Evolutionary conservation across 2,797 vertebrate species (phyloP).

Genomic region (Borostomias antarcticus): DNA sequence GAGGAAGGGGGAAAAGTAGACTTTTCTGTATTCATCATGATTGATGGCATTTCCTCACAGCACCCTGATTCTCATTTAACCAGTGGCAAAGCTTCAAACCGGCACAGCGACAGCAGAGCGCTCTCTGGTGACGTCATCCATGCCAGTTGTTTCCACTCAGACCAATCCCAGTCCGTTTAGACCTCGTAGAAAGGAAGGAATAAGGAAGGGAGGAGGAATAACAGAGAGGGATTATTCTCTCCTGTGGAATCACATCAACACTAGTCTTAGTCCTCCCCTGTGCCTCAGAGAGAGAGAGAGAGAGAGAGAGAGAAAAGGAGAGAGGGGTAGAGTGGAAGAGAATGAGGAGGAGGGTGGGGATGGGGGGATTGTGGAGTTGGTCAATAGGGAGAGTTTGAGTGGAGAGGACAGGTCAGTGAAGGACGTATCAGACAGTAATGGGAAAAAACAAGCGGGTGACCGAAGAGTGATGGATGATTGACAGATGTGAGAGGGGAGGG

Average conservation of each 20-base stretch:
- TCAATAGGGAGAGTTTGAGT: not conserved
- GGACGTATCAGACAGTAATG: not conserved
- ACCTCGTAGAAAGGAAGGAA: not conserved
- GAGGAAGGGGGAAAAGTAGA: not conserved
- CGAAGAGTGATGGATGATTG: constrained; percentile 1
- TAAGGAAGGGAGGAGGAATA: not conserved
- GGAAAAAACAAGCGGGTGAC: not conserved
- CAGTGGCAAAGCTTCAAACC: constrained; percentile 13
- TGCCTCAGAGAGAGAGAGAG: not conserved
- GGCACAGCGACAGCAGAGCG: not conserved
- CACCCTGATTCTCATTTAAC: constrained; percentile 8
- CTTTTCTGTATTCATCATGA: constrained; percentile 9
- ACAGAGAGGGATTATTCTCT: not conserved
- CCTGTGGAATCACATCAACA: not conserved
- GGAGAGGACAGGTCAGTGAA: not conserved
- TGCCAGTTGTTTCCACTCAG: constrained; percentile 21
- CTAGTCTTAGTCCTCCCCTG: not conserved
- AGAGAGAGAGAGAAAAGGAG: not conserved
- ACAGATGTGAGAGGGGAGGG: not conserved
- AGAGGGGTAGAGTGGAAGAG: not conserved
- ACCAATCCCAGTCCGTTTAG: not conserved
- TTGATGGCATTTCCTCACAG: constrained; percentile 10
- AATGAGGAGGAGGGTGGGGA: not conserved
- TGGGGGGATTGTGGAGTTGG: not conserved
- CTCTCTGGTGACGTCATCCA: constrained; percentile 9